Base-by-base conservation (phyloP, 1,140 invertebrate genomes). In the Drosophila ambigua region DNA sequence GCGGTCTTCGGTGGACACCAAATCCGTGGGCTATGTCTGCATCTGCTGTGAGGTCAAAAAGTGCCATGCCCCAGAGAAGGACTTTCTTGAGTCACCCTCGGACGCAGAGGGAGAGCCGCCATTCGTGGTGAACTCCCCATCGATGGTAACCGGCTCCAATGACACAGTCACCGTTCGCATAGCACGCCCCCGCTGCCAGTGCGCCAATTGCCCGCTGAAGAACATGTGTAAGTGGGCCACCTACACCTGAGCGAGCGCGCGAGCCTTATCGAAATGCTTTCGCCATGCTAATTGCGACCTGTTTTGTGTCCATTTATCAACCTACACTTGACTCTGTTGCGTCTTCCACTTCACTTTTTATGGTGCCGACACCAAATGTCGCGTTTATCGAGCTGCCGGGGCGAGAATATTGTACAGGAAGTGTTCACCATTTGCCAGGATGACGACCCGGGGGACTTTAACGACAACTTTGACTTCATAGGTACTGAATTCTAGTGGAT, bases 191-290 rank as follows among this genome's bases (percentile, higher is more conserved):
- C 72, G 60, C 44, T 91, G 90, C 50, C 62, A 75, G 26, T 91
- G 90, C 13, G 79, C 85, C 35, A 91, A 91, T 73, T 91, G 90
- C 46, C 90, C 90, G 7, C 48, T 91, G 35, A 89, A 68, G 45
- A 87, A 90, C 67, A 11, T 83, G 55, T 91, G 90, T 91, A 79
- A 91, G 90, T 91, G 24, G n/a, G 7, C 4, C 35, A 13, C 11
- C 35, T 4, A 23, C 24, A 4, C 6, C 5, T 35, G 48, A 31
- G 43, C 26, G 55, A 23, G 45, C 26, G 43, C 16, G 15, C 50
- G 39, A 24, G 48, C 75, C 82, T 74, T 85, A 87, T 85, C 82
- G 49, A 81, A 85, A 87, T 45, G 66, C 63, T 66, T 85, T 82
- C 58, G 67, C 68, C 72, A 83, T 88, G 83, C 79, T 79, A 88